A percentile compares a stretch with the other conserved stretches of the same genome.
These are phyloP conservation scores for Labrus mixtus DNA, from an alignment of 2,113 vertebrate genomes.

Conservation along the genomic window DNA sequence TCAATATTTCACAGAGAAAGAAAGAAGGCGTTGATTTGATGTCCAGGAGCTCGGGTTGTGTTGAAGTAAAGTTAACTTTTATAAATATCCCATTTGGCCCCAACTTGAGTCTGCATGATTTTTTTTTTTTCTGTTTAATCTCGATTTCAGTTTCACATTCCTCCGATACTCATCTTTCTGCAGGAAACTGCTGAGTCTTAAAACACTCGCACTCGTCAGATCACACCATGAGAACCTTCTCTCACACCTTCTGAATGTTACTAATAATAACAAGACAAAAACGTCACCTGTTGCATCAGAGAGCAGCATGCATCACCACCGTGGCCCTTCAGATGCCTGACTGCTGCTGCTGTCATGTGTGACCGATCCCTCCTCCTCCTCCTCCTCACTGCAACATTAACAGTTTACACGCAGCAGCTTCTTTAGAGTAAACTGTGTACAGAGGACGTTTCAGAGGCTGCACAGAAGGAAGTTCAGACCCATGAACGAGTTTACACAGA, in stretches of 20 bases:
- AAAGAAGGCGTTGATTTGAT: no score
- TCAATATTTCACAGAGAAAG: no score
- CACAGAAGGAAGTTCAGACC: neutral
- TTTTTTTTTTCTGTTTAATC: no score
- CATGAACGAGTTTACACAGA: neutral
- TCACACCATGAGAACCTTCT: neutral
- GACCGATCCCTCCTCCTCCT: slow-evolving; percentile 22
- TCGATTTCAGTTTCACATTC: no score
- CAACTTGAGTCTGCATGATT: no score
- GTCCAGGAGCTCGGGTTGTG: no score
- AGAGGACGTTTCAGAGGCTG: neutral
- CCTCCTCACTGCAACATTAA: slow-evolving; percentile 6
- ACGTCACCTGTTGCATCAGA: neutral
- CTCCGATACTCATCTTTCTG: no score
- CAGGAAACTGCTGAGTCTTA: no score
- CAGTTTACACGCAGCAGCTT: slow-evolving; percentile 57
- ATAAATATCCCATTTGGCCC: no score
- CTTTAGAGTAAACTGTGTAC: slow-evolving; percentile 58
- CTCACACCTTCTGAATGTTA: neutral
- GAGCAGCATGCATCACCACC: neutral
- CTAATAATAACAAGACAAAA: neutral
- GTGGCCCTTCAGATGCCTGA: neutral
- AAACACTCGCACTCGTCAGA: neutral
- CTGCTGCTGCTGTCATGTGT: neutral
- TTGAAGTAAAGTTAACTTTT: no score